These are phyloP conservation scores for Charaxes varanes DNA, from an alignment of 1,140 invertebrate species.

Conservation along the genomic window DNA sequence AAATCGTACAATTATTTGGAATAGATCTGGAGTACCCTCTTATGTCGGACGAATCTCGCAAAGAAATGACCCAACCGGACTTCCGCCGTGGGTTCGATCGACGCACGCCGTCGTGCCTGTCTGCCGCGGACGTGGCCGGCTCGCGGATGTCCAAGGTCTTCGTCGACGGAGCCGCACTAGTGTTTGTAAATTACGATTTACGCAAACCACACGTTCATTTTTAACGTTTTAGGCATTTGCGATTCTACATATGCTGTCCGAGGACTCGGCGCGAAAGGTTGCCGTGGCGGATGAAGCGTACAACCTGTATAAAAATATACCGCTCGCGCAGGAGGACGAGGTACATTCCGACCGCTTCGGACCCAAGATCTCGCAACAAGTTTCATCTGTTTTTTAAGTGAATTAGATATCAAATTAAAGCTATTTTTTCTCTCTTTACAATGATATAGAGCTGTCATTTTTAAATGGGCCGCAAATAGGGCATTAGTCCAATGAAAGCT, in stretches of 20 bases:
- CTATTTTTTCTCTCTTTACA: too few species aligned
- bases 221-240: conserved; percentile 36
- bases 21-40: conserved; percentile 45
- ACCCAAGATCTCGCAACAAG: background rate
- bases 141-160: conserved; percentile 16
- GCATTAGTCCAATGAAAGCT: too few species aligned
- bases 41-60: conserved; percentile 20
- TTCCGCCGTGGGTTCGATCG: background rate
- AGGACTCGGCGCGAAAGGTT: conserved; percentile 45
- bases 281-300: conserved; percentile 49
- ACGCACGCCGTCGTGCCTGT: background rate
- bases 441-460: too few species aligned
- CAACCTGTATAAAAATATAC: conserved; percentile 54
- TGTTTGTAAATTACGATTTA: too few species aligned
- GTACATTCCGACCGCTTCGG: conserved; percentile 17
- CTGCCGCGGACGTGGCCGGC: background rate
- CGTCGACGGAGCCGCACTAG: too few species aligned
- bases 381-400: background rate
- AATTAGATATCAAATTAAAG: too few species aligned
- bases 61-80: conserved; percentile 13
- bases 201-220: too few species aligned
- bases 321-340: conserved; percentile 41
- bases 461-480: too few species aligned
- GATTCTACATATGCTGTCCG: conserved; percentile 48
- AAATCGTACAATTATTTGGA: too few species aligned